Evolutionary conservation across 2,888 invertebrate genomes (phyloP).

Genomic region (Falcaria lacertinaria): DNA sequence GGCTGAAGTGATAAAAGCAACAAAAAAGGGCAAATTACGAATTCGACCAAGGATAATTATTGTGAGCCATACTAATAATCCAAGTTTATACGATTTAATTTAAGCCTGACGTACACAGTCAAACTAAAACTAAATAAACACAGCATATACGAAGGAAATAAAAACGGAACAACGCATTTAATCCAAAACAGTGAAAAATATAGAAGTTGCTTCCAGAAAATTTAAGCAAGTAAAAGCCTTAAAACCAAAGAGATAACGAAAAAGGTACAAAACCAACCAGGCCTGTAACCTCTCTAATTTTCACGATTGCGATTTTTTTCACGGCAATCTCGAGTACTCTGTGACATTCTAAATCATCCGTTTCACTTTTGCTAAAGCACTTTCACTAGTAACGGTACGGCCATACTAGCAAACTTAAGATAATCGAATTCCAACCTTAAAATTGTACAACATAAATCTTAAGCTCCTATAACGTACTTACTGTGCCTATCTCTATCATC

Average conservation of each 20-base stretch:
- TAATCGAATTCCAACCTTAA: conserved; percentile 40
- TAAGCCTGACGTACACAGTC: no score
- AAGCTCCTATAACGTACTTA: neutral
- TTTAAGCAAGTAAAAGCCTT: no score
- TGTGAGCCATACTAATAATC: no score
- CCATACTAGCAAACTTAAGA: conserved; percentile 20
- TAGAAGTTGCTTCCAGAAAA: no score
- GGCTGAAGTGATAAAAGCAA: no score
- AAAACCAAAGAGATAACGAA: neutral
- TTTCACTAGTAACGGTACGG: conserved; percentile 73
- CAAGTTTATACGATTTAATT: no score
- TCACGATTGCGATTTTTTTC: conserved; percentile 52
- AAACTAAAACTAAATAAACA: no score
- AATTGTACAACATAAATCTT: neutral
- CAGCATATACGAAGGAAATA: no score
- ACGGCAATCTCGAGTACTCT: conserved; percentile 57
- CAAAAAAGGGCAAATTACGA: no score
- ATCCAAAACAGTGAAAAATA: no score
- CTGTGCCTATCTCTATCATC: neutral
- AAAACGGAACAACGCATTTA: no score
- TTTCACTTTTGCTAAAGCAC: conserved; percentile 74
- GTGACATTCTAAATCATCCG: conserved; percentile 59
- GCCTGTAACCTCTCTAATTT: conserved; percentile 50
- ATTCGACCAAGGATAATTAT: no score
- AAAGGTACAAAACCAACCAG: conserved; percentile 17